Conservation (phyloP, 2,888 invertebrate genomes). For the Pandemis cinnamomeana region DNA sequence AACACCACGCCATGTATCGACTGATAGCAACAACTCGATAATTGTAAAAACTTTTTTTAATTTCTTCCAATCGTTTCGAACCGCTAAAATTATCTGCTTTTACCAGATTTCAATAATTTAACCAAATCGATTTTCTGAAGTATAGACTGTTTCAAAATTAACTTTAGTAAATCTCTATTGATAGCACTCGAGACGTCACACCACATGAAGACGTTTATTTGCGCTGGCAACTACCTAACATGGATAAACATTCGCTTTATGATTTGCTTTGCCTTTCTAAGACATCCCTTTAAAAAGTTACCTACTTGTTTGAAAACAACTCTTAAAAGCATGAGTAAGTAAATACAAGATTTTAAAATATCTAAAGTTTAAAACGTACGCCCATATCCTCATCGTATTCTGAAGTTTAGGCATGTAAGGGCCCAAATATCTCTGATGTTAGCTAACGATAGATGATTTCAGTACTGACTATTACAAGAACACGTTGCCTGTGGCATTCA, state of each 20-base stretch:
- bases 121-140: conserved; percentile 27
- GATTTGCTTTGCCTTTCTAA: not conserved
- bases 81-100: conserved; percentile 25
- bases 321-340: too few relatives aligned
- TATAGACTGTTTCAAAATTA: conserved; percentile 24
- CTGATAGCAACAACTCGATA: not conserved
- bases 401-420: too few relatives aligned
- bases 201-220: not conserved
- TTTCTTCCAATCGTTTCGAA: conserved; percentile 23
- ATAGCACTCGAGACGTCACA: conserved; percentile 25
- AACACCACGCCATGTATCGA: conserved; percentile 8
- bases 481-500: not conserved
- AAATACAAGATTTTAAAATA: too few relatives aligned
- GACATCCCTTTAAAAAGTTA: too few relatives aligned
- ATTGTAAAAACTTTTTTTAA: not conserved
- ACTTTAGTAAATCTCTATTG: conserved; percentile 26
- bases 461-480: too few relatives aligned
- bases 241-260: not conserved
- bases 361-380: too few relatives aligned
- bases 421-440: too few relatives aligned
- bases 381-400: too few relatives aligned
- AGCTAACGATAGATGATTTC: not conserved
- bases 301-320: too few relatives aligned
- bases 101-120: conserved; percentile 36
- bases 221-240: not conserved